These are phyloP conservation scores for Andrena bucephala DNA, from an alignment of 2,888 invertebrate species.

Conservation along the genomic window DNA sequence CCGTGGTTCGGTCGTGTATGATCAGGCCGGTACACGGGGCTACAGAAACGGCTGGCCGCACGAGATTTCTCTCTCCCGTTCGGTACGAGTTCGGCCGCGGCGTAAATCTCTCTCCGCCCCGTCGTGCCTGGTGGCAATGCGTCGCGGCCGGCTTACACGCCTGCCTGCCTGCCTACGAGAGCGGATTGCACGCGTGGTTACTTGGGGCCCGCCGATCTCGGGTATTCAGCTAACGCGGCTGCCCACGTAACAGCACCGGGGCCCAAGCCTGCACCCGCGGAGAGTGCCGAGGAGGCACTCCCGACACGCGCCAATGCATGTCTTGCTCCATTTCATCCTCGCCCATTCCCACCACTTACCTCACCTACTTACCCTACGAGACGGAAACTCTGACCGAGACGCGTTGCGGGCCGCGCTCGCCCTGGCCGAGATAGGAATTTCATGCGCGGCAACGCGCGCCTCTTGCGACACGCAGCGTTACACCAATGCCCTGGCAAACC, in stretches of 20 bases:
- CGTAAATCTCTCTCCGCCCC: slow-evolving; percentile 70
- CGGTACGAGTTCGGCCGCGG: slow-evolving; percentile 15
- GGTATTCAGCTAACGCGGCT: slow-evolving; percentile 53
- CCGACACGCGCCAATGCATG: slow-evolving; percentile 84
- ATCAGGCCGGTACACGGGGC: slow-evolving; percentile 2
- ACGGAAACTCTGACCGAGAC: slow-evolving; percentile 81
- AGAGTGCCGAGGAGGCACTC: slow-evolving; percentile 77
- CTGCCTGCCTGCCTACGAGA: slow-evolving; percentile 51
- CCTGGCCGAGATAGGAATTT: slow-evolving; percentile 66
- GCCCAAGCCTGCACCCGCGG: slow-evolving; percentile 32
- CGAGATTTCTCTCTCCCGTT: not conserved
- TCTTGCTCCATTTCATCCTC: slow-evolving; percentile 84
- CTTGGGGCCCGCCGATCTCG: slow-evolving; percentile 48
- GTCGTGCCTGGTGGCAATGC: slow-evolving; percentile 75
- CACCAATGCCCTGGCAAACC: slow-evolving; percentile 17
- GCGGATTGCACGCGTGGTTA: slow-evolving; percentile 63
- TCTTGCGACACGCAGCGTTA: slow-evolving; percentile 64
- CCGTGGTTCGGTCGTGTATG: slow-evolving; percentile 12
- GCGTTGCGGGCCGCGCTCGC: slow-evolving; percentile 32
- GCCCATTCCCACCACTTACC: slow-evolving; percentile 81
- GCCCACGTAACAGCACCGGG: slow-evolving; percentile 49
- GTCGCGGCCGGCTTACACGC: slow-evolving; percentile 59
- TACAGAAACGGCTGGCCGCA: not conserved
- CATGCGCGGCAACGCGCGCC: slow-evolving; percentile 65
- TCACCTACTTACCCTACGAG: slow-evolving; percentile 83